Evolutionary conservation across 2,113 vertebrate species (phyloP).

Genomic region (Clarias gariepinus): DNA sequence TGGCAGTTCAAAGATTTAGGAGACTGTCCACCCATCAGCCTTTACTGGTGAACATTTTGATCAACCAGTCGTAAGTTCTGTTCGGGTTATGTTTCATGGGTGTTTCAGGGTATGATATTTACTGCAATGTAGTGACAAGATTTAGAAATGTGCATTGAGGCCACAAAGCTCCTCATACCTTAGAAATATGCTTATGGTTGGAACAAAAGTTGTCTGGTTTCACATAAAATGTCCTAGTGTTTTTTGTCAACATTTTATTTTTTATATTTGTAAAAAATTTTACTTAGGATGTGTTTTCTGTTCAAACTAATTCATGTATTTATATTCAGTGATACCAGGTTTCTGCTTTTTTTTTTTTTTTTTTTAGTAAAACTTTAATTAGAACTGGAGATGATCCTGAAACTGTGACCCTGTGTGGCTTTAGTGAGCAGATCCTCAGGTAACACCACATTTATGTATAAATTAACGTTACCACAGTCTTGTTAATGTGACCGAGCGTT

Average conservation of each 20-base stretch:
- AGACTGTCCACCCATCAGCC: conserved; percentile 64
- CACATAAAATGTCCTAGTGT: not conserved
- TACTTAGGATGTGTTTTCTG: not conserved
- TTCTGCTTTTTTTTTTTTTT: too few relatives aligned
- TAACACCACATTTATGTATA: conserved; percentile 53
- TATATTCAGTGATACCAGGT: not conserved
- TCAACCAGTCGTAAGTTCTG: not conserved
- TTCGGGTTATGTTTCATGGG: not conserved
- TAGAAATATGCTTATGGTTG: not conserved
- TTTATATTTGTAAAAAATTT: not conserved
- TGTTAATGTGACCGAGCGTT: too few relatives aligned
- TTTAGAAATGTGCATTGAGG: not conserved
- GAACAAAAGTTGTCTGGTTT: not conserved
- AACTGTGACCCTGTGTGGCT: conserved; percentile 64
- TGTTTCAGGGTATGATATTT: too few relatives aligned
- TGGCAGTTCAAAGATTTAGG: conserved; percentile 60
- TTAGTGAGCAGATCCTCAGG: conserved; percentile 80
- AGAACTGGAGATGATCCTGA: conserved; percentile 41
- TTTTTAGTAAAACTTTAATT: not conserved
- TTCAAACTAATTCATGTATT: not conserved
- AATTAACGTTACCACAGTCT: too few relatives aligned
- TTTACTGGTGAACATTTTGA: conserved; percentile 67
- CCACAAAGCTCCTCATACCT: not conserved
- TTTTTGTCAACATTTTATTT: not conserved
- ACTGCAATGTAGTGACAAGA: not conserved